A percentile compares a stretch with the other conserved stretches of the same genome.
These are phyloP conservation scores for Drosophila santomea DNA, from an alignment of 1,140 invertebrate species.

Conservation along the genomic window DNA sequence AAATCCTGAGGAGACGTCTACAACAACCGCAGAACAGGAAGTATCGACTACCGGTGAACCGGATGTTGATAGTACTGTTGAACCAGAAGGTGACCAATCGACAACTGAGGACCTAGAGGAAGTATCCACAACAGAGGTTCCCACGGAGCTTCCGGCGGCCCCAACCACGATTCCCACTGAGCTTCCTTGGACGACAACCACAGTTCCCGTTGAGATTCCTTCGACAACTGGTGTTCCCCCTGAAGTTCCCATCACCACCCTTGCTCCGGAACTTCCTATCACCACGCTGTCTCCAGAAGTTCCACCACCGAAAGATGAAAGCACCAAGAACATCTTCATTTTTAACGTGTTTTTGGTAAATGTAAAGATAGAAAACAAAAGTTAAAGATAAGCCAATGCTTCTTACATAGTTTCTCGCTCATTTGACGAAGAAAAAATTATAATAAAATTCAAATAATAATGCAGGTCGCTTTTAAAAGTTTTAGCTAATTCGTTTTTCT, in stretches of 20 bases:
- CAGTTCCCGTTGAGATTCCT: neutral
- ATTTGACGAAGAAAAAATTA: conserved; percentile 1
- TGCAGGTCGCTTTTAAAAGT: no score
- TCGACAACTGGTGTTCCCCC: conserved; percentile 2
- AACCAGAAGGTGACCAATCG: neutral
- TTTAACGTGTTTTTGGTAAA: conserved; percentile 65
- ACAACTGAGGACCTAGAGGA: conserved; percentile 5
- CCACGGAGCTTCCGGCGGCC: neutral
- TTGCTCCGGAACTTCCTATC: neutral
- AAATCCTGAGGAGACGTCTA: neutral
- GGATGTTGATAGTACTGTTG: neutral
- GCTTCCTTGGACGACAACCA: neutral
- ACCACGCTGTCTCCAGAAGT: neutral
- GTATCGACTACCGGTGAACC: neutral
- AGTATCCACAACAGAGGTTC: neutral
- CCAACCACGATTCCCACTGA: neutral
- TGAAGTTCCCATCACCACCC: neutral
- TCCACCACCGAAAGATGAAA: conserved; percentile 20
- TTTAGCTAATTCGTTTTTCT: no score
- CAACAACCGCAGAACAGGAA: neutral
- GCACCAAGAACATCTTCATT: conserved; percentile 61
- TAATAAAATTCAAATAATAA: conserved; percentile 47
- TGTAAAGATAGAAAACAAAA: conserved; percentile 47
- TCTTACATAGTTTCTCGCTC: neutral
- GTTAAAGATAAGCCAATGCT: neutral